A percentile compares a stretch with the other conserved stretches of the same genome.
These are phyloP conservation scores for Dicycla oo DNA, from an alignment of 2,888 invertebrate species.

Conservation along the genomic window DNA sequence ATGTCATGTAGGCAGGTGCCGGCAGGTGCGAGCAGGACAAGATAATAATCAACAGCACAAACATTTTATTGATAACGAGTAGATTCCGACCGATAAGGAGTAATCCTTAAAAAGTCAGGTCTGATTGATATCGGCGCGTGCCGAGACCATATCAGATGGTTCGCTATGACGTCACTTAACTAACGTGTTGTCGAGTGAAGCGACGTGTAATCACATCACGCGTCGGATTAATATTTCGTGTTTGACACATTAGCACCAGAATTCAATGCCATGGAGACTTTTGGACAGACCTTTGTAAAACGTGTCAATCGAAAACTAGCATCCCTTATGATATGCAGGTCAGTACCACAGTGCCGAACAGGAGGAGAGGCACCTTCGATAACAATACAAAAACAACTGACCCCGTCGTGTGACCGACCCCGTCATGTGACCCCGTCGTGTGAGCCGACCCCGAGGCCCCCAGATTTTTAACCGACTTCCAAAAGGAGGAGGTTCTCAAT, in stretches of 20 bases:
- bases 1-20: too few relatives aligned
- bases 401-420: too few relatives aligned
- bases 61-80: constrained; percentile 29
- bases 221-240: too few relatives aligned
- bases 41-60: constrained; percentile 32
- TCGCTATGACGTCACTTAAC: neutral
- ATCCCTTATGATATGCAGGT: too few relatives aligned
- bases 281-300: neutral
- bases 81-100: constrained; percentile 14
- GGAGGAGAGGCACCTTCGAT: neutral
- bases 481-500: too few relatives aligned
- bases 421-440: neutral
- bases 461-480: too few relatives aligned
- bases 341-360: too few relatives aligned
- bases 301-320: neutral
- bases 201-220: neutral
- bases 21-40: neutral
- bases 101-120: constrained; percentile 15
- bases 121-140: constrained; percentile 3
- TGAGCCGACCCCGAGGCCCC: too few relatives aligned
- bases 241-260: neutral
- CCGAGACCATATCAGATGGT: constrained; percentile 11
- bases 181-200: neutral
- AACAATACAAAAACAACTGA: neutral
- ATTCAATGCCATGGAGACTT: neutral